A percentile compares a stretch with the other conserved stretches of the same genome.
These are phyloP conservation scores for Parelbella ahira DNA, from an alignment of 2,888 invertebrate species.

Conservation along the genomic window DNA sequence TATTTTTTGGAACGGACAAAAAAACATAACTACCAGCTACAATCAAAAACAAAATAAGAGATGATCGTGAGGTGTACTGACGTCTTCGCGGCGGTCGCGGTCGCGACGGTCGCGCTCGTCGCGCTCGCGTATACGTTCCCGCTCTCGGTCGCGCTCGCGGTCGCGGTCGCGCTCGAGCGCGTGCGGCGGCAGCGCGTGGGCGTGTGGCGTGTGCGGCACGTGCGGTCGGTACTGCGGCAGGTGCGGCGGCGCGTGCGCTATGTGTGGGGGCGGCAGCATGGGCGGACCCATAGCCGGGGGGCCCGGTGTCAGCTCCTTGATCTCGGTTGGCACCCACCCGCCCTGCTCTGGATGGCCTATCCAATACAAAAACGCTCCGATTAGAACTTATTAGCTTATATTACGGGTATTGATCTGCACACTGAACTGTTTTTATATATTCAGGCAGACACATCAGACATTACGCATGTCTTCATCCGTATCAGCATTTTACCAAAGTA, in stretches of 20 bases:
- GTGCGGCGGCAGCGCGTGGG: constrained; percentile 38
- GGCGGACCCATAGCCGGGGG: constrained; percentile 44
- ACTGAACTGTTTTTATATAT: no score
- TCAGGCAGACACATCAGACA: no score
- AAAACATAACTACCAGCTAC: no score
- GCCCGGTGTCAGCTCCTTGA: constrained; percentile 85
- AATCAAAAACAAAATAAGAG: no score
- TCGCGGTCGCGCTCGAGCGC: constrained; percentile 54
- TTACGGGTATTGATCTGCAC: no score
- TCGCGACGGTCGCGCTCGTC: constrained; percentile 56
- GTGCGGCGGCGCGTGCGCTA: constrained; percentile 52
- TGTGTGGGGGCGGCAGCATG: no score
- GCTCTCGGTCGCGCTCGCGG: constrained; percentile 62
- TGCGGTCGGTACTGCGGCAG: constrained; percentile 45
- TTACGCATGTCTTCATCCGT: no score
- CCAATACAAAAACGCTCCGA: no score
- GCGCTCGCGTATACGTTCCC: constrained; percentile 51
- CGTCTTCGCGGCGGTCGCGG: constrained; percentile 40
- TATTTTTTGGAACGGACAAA: no score
- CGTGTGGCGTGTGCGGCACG: constrained; percentile 39
- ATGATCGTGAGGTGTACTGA: constrained; percentile 1
- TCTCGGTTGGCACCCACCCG: constrained; percentile 84
- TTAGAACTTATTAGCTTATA: no score
- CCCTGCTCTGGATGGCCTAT: constrained; percentile 66
- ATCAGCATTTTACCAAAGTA: no score